These are phyloP conservation scores for Pachyuromys duprasi DNA, from an alignment of 2,797 vertebrate genomes.

Conservation along the genomic window DNA sequence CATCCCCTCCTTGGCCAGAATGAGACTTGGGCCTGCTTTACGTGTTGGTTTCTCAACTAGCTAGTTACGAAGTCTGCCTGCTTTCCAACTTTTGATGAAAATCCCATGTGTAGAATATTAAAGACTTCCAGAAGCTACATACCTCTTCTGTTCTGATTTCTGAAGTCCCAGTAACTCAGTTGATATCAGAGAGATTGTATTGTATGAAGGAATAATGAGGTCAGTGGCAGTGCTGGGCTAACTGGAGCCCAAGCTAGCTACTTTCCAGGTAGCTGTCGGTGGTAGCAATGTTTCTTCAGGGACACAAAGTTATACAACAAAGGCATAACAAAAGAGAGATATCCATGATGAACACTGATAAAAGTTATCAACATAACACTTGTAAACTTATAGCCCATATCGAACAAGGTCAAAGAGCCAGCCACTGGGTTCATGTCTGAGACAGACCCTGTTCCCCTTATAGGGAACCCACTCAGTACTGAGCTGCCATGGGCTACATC, in stretches of 20 bases:
- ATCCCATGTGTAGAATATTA: not conserved
- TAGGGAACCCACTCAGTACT: too few species aligned
- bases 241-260: accelerated
- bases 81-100: not conserved
- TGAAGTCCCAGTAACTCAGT: not conserved
- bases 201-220: not conserved
- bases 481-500: too few species aligned
- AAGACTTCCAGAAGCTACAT: not conserved
- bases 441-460: too few species aligned
- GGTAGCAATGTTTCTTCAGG: too few species aligned
- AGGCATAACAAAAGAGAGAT: not conserved
- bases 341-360: not conserved
- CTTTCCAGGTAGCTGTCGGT: not conserved
- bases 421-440: too few species aligned
- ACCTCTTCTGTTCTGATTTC: not conserved
- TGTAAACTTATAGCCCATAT: not conserved
- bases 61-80: too few species aligned
- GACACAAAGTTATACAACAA: not conserved
- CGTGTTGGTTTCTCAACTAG: accelerated
- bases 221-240: too few species aligned
- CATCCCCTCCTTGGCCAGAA: too few species aligned
- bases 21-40: accelerated
- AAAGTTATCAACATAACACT: not conserved
- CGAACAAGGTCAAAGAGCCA: too few species aligned
- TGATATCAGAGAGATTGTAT: too few species aligned